Evolutionary conservation across 64 coral and sea anemone species (phyloP).

Genomic region (Pocillopora verrucosa): DNA sequence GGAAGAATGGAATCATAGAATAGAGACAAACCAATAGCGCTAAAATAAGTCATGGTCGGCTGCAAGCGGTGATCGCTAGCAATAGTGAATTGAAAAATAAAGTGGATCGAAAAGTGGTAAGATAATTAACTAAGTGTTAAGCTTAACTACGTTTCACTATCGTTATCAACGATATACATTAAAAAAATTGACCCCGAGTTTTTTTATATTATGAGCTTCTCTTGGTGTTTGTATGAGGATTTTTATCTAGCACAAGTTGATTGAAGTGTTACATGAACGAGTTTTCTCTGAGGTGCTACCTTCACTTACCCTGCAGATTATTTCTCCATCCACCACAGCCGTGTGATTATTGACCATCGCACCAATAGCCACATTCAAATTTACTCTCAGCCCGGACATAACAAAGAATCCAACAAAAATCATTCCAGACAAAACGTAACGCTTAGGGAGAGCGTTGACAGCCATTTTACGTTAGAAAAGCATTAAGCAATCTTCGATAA

Average conservation of each 20-base stretch:
- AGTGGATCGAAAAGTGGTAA: no score
- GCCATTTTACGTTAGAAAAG: background rate
- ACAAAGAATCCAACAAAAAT: constrained; percentile 89
- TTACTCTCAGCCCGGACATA: constrained; percentile 82
- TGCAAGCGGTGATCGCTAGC: no score
- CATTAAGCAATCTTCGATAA: constrained; percentile 15
- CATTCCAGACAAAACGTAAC: constrained; percentile 78
- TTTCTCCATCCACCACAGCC: constrained; percentile 57
- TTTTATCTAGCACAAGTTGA: no score
- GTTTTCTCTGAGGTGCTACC: constrained; percentile 17
- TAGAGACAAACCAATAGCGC: no score
- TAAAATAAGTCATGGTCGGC: no score
- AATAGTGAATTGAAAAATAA: no score
- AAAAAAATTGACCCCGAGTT: background rate
- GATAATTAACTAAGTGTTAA: no score
- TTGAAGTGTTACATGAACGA: no score
- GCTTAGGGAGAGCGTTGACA: constrained; percentile 42
- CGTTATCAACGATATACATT: no score
- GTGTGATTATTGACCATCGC: constrained; percentile 95
- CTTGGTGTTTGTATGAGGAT: no score
- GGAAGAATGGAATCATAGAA: no score
- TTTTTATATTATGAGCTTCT: background rate
- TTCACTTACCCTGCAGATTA: constrained; percentile 61
- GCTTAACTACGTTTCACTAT: no score
- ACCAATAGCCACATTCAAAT: constrained; percentile 94